Evolutionary conservation across 1,140 invertebrate species (phyloP).

Genomic region (Drosophila erecta): DNA sequence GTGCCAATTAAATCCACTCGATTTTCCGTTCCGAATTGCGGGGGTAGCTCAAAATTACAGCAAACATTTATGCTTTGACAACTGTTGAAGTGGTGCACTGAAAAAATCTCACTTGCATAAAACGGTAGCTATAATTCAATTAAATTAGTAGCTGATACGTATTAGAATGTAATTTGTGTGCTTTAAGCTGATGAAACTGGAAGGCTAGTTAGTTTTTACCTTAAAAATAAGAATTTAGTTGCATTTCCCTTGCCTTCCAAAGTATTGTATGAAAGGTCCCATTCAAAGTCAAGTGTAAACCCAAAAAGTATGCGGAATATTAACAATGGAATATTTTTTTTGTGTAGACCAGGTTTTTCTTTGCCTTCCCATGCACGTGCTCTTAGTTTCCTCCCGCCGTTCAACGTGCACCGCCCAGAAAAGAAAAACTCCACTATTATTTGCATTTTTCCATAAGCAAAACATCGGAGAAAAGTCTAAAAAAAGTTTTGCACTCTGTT

Average conservation of each 20-base stretch:
- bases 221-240: no score
- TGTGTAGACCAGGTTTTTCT: constrained; percentile 17
- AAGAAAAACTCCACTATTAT: constrained; percentile 44
- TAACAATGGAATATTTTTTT: neutral
- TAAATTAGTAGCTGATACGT: no score
- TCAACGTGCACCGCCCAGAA: constrained; percentile 1
- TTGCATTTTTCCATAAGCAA: constrained; percentile 75
- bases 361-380: constrained; percentile 55
- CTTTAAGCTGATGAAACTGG: no score
- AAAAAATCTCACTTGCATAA: neutral
- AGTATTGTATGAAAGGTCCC: no score
- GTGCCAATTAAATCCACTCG: constrained; percentile 74
- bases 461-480: constrained; percentile 20
- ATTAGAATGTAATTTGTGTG: no score
- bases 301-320: no score
- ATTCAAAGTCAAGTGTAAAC: no score
- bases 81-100: constrained; percentile 12
- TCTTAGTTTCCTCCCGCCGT: constrained; percentile 27
- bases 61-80: constrained; percentile 55
- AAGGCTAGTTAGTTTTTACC: no score
- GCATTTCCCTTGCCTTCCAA: no score
- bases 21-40: constrained; percentile 57
- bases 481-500: constrained; percentile 56
- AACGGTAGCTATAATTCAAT: no score
- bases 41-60: constrained; percentile 20